Conservation (phyloP, 2,888 invertebrate genomes). For the Plebejus argus region DNA sequence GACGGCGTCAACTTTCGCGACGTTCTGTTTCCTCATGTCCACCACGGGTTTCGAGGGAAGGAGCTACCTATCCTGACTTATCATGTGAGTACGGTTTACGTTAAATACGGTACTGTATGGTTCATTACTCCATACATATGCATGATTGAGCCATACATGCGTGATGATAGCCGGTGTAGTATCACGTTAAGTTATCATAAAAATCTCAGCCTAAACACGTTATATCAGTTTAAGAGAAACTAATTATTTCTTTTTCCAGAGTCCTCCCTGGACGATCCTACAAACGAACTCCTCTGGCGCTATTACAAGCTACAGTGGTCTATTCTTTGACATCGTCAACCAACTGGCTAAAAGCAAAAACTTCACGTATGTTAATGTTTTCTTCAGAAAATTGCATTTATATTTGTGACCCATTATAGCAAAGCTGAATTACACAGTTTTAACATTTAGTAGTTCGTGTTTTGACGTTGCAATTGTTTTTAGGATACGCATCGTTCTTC, state of each 20-base stretch:
- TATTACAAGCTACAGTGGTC: conserved; percentile 82
- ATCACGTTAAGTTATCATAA: no score
- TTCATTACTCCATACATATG: no score
- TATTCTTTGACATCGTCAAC: conserved; percentile 89
- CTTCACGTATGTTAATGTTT: conserved; percentile 83
- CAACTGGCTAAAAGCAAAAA: conserved; percentile 89
- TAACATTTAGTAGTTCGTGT: neutral
- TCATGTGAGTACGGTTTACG: conserved; percentile 81
- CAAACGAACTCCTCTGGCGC: conserved; percentile 81
- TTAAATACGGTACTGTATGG: no score
- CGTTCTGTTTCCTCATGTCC: conserved; percentile 88
- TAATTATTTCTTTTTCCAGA: conserved; percentile 74
- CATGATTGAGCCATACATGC: no score
- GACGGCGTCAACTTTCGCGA: conserved; percentile 85
- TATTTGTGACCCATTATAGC: no score
- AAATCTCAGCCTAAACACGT: no score
- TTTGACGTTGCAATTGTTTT: conserved; percentile 41
- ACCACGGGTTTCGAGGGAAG: conserved; percentile 88
- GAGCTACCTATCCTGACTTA: conserved; percentile 87
- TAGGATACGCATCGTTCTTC: conserved; percentile 64
- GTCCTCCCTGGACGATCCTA: conserved; percentile 93
- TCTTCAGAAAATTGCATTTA: no score
- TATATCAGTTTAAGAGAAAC: neutral
- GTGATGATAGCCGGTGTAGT: no score
- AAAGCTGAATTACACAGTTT: no score